Evolutionary conservation across 2,888 invertebrate species (phyloP), one percentile per base, ranked within the genome.

Genomic region (Drosophila mimica): DNA sequence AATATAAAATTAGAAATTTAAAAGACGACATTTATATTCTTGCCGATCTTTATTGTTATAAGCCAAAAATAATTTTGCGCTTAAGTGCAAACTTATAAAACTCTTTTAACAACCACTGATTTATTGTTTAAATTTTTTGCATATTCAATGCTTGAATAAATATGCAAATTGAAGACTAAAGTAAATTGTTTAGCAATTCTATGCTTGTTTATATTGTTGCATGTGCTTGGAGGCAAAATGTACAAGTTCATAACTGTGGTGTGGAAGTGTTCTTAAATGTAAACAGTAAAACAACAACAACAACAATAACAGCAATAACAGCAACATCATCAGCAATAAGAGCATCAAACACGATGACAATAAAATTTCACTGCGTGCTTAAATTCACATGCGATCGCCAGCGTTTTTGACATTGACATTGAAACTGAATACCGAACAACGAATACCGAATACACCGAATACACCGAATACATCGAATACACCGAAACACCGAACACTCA

Each of bases 351-450:
- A 56, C 38, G 28, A n/a, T 40, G 25, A 56, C 56, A 56, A 56
- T 40, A 30, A 34, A 71, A 76, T 81, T 84, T 78, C 57, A 60
- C 84, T 77, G 81, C 83, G 71, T 82, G 83, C 70, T 66, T 65
- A 67, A 64, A 54, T 75, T 60, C 56, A 74, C 89, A 83, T 88
- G 88, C 88, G 89, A 83, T 87, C 75, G 70, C 67, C 84, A 87
- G 76, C 71, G 82, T 40, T 69, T 88, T 88, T 84, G 84, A 84
- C 84, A 84, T 84, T 84, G 84, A 84, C 84, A 84, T 89, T 84
- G 84, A 84, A 84, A 84, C 71, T 36, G 70, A 86, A 74, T 68
- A 73, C 70, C 69, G 68, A 70, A 61, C 61, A 63, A 46, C 57
- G 63, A 60, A 51, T 48, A 46, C 48, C 61, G 60, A 63, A 53